These are phyloP conservation scores for Ecliptopera silaceata DNA, from an alignment of 2,888 invertebrate species.

Conservation along the genomic window DNA sequence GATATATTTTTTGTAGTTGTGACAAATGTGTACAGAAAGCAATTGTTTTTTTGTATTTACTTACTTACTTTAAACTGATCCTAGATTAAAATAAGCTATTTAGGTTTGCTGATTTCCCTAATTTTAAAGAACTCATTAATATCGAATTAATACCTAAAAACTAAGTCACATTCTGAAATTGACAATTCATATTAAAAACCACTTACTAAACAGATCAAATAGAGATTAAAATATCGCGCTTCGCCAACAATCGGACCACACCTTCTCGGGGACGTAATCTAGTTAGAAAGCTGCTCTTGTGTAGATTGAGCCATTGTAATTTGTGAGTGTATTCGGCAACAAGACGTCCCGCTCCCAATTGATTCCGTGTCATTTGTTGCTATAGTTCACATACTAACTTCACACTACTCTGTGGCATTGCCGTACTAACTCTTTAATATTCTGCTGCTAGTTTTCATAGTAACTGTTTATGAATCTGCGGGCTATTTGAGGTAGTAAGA, in stretches of 20 bases:
- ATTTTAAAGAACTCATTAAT: no score
- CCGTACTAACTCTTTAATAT: background rate
- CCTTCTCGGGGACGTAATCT: slow-evolving; percentile 56
- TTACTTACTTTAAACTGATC: no score
- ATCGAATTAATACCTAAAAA: no score
- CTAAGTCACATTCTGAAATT: no score
- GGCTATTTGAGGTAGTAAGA: slow-evolving; percentile 20
- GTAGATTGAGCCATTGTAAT: slow-evolving; percentile 77
- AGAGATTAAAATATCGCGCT: background rate
- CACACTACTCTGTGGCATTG: slow-evolving; percentile 1
- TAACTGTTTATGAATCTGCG: slow-evolving; percentile 6
- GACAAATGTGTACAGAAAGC: no score
- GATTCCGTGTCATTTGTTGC: slow-evolving; percentile 54
- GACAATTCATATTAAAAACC: no score
- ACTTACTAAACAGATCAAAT: no score
- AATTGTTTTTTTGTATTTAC: no score
- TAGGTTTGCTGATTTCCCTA: no score
- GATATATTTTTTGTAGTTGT: no score
- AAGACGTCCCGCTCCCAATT: slow-evolving; percentile 45
- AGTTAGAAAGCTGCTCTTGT: slow-evolving; percentile 68
- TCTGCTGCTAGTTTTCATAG: slow-evolving; percentile 2
- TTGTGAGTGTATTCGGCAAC: slow-evolving; percentile 37
- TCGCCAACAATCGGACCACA: slow-evolving; percentile 17
- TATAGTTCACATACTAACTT: slow-evolving; percentile 31
- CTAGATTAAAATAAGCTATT: no score